These are phyloP conservation scores for Aporrectodea caliginosa DNA, from an alignment of 1,140 invertebrate species.

Conservation along the genomic window DNA sequence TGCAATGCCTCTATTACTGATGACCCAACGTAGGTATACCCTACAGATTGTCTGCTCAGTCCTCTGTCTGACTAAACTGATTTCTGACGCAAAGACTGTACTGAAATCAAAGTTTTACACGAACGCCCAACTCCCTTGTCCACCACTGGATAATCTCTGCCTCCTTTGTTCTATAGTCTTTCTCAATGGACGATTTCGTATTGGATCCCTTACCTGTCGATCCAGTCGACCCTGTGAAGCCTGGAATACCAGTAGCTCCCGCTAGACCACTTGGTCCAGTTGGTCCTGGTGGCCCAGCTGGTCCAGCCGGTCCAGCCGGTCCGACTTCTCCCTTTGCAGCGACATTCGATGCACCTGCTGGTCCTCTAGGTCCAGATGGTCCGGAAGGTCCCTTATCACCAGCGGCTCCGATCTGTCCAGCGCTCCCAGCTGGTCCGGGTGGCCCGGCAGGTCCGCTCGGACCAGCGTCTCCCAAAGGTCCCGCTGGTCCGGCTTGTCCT, in stretches of 20 bases:
- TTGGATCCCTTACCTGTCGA: constrained; percentile 17
- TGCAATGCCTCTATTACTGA: no score
- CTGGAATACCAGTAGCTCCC: constrained; percentile 10
- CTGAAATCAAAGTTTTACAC: no score
- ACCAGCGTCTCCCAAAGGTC: background rate
- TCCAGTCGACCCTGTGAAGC: constrained; percentile 2
- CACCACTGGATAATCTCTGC: no score
- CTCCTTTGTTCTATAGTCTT: no score
- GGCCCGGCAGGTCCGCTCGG: constrained; percentile 15
- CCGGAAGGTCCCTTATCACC: constrained; percentile 20
- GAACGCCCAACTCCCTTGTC: no score
- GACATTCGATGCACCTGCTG: background rate
- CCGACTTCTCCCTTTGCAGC: background rate
- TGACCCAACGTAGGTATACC: no score
- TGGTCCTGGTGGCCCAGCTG: background rate
- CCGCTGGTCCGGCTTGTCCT: constrained; percentile 17
- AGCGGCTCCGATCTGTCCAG: constrained; percentile 14
- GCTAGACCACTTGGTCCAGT: background rate
- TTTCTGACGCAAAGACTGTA: no score
- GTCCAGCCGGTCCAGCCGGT: background rate
- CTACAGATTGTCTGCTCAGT: no score
- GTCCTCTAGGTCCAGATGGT: background rate
- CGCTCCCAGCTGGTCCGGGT: constrained; percentile 23
- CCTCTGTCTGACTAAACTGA: no score
- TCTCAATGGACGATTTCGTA: no score